Evolutionary conservation across 2,113 vertebrate genomes (phyloP).

Genomic region (Dipodomys merriami): DNA sequence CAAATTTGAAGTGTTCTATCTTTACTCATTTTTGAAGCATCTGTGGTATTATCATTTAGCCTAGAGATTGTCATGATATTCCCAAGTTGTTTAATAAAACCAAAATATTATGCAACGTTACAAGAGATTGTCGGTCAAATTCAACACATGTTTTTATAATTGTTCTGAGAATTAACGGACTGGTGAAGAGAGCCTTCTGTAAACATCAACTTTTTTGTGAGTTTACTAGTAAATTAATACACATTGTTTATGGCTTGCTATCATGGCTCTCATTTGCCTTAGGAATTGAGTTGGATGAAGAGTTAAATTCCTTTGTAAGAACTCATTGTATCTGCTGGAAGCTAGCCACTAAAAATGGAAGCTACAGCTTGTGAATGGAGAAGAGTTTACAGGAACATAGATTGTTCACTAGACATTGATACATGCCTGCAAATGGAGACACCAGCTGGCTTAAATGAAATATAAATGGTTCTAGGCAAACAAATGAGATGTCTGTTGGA

Average conservation of each 20-base stretch:
- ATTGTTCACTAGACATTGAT: conserved; percentile 73
- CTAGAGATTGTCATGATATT: conserved; percentile 35
- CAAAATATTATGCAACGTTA: conserved; percentile 28
- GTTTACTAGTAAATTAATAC: conserved; percentile 53
- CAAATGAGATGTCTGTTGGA: conserved; percentile 74
- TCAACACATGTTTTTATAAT: conserved; percentile 52
- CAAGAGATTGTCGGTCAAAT: conserved; percentile 19
- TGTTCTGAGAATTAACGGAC: conserved; percentile 44
- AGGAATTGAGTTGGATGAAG: conserved; percentile 65
- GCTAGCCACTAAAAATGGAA: conserved; percentile 77
- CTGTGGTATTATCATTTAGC: conserved; percentile 40
- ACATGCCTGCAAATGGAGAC: conserved; percentile 77
- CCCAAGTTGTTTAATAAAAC: conserved; percentile 54
- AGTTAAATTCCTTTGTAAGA: conserved; percentile 80
- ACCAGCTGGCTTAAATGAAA: conserved; percentile 82
- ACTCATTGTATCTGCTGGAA: conserved; percentile 77
- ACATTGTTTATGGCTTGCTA: conserved; percentile 47
- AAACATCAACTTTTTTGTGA: conserved; percentile 27
- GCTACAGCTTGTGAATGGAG: conserved; percentile 66
- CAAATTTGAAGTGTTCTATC: conserved; percentile 3
- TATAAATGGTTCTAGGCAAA: conserved; percentile 79
- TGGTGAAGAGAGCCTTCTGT: conserved; percentile 44
- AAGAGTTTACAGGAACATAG: conserved; percentile 66
- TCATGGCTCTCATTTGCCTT: conserved; percentile 30
- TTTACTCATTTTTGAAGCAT: conserved; percentile 36